Evolutionary conservation across 2,797 vertebrate species (phyloP).

Genomic region (Gymnodraco acuticeps): DNA sequence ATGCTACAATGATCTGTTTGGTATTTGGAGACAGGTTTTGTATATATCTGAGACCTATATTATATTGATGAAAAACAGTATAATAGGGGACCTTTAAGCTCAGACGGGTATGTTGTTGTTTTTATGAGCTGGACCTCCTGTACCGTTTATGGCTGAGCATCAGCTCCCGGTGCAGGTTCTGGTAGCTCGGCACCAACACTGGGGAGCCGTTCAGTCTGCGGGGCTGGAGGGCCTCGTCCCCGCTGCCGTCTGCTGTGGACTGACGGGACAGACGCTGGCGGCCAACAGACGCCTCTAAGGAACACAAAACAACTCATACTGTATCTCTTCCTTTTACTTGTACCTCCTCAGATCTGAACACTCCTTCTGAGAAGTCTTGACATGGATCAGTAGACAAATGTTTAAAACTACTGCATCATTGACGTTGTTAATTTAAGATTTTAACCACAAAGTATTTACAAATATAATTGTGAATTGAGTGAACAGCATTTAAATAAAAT

Average conservation of each 20-base stretch:
- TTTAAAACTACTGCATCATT: neutral
- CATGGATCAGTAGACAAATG: neutral
- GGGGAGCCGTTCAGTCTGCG: slow-evolving; percentile 80
- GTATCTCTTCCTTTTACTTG: neutral
- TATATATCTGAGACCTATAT: no score
- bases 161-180: slow-evolving; percentile 85
- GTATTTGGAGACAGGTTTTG: no score
- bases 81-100: no score
- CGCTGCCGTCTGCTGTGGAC: slow-evolving; percentile 50
- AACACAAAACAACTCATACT: slow-evolving; percentile 18
- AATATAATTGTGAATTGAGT: neutral
- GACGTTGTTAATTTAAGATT: neutral
- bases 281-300: slow-evolving; percentile 64
- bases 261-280: slow-evolving; percentile 41
- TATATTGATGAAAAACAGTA: no score
- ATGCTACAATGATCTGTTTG: no score
- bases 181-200: slow-evolving; percentile 75
- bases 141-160: slow-evolving; percentile 87
- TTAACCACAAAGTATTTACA: neutral
- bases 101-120: neutral
- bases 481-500: neutral
- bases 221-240: slow-evolving; percentile 64
- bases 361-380: neutral
- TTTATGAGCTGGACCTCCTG: neutral
- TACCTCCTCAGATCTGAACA: neutral